These are phyloP conservation scores for Carcharodon carcharias DNA, from an alignment of 2,797 vertebrate species.

Conservation along the genomic window DNA sequence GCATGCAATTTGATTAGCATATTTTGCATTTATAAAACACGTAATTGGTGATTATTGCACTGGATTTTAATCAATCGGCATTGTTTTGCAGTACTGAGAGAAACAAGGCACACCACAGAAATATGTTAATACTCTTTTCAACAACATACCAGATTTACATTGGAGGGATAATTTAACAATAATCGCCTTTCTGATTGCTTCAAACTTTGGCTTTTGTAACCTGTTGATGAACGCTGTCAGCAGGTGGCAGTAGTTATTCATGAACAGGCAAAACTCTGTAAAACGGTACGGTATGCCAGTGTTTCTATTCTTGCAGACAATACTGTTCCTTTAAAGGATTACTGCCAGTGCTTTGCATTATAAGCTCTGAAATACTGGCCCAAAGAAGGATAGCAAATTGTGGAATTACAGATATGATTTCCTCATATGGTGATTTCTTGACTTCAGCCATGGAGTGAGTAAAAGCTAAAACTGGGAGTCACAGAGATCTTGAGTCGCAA, in stretches of 20 bases:
- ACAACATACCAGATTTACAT: neutral
- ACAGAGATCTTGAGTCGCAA: neutral
- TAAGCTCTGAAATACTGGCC: neutral
- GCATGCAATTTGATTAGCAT: neutral
- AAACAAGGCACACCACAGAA: neutral
- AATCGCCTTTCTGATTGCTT: neutral
- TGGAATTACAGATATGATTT: neutral
- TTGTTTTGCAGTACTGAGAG: neutral
- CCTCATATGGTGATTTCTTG: neutral
- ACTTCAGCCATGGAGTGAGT: neutral
- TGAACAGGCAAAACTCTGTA: no score
- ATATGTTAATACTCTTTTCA: neutral
- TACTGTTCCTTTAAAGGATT: neutral
- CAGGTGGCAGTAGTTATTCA: neutral
- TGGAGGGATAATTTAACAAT: neutral
- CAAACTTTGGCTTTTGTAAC: neutral
- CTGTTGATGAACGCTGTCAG: neutral
- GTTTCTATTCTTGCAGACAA: neutral
- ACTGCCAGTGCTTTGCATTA: neutral
- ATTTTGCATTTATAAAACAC: neutral
- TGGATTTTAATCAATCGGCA: neutral
- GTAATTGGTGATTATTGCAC: neutral
- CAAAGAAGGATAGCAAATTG: neutral
- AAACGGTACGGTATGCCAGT: neutral
- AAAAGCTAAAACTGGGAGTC: neutral